Evolutionary conservation across 2,888 invertebrate species (phyloP).

Genomic region (Norana najaformis): DNA sequence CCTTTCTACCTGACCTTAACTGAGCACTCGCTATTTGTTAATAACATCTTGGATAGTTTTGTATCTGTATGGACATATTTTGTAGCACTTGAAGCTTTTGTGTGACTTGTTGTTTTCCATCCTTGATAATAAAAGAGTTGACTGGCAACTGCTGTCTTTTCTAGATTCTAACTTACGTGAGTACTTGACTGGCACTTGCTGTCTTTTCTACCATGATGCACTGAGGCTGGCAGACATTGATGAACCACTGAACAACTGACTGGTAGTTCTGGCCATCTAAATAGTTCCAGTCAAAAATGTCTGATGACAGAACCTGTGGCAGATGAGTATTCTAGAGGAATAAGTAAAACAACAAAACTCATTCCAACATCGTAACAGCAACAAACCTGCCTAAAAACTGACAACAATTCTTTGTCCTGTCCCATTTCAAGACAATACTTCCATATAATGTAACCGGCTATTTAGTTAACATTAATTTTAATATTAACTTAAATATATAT

Average conservation of each 20-base stretch:
- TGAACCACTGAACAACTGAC: conserved; percentile 75
- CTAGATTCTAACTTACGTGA: conserved; percentile 57
- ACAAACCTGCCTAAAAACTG: not conserved
- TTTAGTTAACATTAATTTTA: too few relatives aligned
- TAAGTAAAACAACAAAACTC: not conserved
- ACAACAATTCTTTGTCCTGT: not conserved
- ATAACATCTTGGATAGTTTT: not conserved
- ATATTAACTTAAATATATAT: too few relatives aligned
- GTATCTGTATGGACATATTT: not conserved
- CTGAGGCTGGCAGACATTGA: conserved; percentile 74
- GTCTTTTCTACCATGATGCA: conserved; percentile 67
- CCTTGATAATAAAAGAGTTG: too few relatives aligned
- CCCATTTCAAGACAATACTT: not conserved
- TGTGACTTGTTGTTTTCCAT: not conserved
- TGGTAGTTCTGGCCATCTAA: conserved; percentile 65
- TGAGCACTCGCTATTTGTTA: not conserved
- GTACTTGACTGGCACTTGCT: conserved; percentile 48
- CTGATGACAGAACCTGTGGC: conserved; percentile 31
- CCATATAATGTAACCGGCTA: not conserved
- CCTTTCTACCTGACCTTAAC: not conserved
- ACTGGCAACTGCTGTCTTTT: conserved; percentile 45
- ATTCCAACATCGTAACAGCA: not conserved
- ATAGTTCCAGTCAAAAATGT: conserved; percentile 52
- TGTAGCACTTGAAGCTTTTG: not conserved
- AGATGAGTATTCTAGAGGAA: not conserved